These are phyloP conservation scores for Rhynchonycteris naso DNA, from an alignment of 2,797 vertebrate species.

Conservation along the genomic window DNA sequence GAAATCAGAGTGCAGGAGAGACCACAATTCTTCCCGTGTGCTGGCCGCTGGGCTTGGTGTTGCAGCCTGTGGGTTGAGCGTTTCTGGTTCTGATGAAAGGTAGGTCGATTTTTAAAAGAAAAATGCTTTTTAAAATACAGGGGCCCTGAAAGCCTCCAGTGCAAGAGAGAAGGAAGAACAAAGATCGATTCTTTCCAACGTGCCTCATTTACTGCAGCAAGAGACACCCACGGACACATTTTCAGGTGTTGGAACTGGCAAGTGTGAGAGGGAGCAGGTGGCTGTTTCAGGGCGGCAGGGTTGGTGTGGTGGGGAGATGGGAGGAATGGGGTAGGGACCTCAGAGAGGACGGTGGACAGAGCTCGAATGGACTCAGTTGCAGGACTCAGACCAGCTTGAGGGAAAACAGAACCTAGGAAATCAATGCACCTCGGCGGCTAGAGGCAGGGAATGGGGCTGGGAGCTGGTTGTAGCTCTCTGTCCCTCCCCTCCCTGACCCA, in stretches of 20 bases:
- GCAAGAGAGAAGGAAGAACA: constrained; percentile 36
- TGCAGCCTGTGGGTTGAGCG: background rate
- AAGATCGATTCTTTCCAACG: background rate
- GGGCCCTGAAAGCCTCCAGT: background rate
- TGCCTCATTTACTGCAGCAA: background rate
- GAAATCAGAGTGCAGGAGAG: background rate
- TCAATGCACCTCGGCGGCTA: too few relatives aligned
- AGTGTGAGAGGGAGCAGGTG: rapidly evolving
- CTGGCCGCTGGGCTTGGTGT: background rate
- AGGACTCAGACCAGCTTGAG: background rate
- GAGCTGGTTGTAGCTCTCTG: rapidly evolving
- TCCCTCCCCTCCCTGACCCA: background rate
- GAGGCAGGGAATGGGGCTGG: background rate
- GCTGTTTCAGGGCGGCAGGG: background rate
- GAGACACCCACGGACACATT: background rate
- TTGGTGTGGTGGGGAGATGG: background rate
- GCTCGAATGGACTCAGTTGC: rapidly evolving
- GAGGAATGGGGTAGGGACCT: background rate
- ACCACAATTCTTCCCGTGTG: background rate
- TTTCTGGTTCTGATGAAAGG: constrained; percentile 61
- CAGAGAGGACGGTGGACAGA: background rate
- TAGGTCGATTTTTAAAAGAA: constrained; percentile 20
- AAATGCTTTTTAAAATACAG: background rate
- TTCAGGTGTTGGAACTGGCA: background rate
- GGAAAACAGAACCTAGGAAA: background rate